These are phyloP conservation scores for Drosophila hydei DNA, from an alignment of 1,140 invertebrate genomes.

Conservation along the genomic window DNA sequence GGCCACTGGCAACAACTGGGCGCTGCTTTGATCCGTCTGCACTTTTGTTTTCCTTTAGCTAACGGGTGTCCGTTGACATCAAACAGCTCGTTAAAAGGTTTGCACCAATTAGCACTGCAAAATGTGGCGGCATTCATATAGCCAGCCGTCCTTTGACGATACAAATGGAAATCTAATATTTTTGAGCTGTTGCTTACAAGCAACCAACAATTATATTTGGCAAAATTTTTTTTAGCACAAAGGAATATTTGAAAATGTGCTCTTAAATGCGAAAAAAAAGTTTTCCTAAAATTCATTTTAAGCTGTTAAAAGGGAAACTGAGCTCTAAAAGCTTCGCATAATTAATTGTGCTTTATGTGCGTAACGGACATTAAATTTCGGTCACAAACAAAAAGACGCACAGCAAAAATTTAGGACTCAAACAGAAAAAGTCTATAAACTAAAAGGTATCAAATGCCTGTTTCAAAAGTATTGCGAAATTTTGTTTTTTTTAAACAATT, in stretches of 20 bases:
- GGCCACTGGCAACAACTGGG: background rate
- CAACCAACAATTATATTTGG: background rate
- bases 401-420: no score
- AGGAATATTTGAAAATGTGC: background rate
- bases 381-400: no score
- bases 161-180: background rate
- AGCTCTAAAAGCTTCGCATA: background rate
- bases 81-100: conserved; percentile 4
- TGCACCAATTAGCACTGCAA: conserved; percentile 5
- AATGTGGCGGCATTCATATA: background rate
- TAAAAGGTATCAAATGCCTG: no score
- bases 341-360: background rate
- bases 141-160: background rate
- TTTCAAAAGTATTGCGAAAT: no score
- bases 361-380: background rate
- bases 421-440: no score
- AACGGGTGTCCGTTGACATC: background rate
- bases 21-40: background rate
- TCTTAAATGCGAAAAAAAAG: no score
- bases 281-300: background rate
- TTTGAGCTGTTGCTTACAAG: background rate
- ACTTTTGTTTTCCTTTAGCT: background rate
- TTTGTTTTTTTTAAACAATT: no score
- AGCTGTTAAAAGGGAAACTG: background rate
- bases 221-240: background rate